phyloP scores from a whole-genome alignment of 2,113 vertebrate species.

The Scopus umbretta region DNA sequence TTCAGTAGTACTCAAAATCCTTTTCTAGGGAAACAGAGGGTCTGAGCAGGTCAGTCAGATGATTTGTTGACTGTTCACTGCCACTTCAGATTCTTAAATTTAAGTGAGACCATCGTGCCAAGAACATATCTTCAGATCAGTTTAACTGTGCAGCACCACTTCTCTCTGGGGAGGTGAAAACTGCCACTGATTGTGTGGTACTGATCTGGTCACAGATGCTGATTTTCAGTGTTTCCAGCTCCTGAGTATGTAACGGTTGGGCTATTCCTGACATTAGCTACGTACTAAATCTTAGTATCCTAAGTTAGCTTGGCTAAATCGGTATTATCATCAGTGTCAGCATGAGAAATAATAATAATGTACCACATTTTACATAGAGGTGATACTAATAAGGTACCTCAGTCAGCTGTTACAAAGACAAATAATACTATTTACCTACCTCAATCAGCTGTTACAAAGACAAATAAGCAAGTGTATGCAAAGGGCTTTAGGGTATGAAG shows the following conservation, averaged over 20 bases:
- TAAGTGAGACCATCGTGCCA: not conserved
- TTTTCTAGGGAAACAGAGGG: not conserved
- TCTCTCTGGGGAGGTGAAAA: not conserved
- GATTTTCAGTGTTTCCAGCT: not conserved
- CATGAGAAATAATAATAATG: not conserved
- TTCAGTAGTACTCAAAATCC: not conserved
- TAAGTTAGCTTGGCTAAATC: not conserved
- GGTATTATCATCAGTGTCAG: not conserved
- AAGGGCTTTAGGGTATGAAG: not conserved
- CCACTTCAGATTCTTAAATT: not conserved
- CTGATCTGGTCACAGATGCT: not conserved
- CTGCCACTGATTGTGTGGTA: not conserved
- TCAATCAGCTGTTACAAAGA: not conserved
- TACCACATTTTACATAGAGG: not conserved
- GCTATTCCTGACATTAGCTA: not conserved
- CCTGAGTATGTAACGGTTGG: not conserved
- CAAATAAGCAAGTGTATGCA: not conserved
- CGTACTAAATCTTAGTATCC: not conserved
- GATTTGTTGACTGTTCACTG: not conserved
- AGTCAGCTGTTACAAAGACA: not conserved
- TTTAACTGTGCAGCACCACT: not conserved
- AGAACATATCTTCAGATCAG: not conserved
- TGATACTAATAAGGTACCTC: not conserved
- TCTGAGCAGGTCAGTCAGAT: not conserved
- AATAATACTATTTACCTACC: not conserved